Evolutionary conservation across 2,797 vertebrate species (phyloP).

Genomic region (Spheniscus humboldti): DNA sequence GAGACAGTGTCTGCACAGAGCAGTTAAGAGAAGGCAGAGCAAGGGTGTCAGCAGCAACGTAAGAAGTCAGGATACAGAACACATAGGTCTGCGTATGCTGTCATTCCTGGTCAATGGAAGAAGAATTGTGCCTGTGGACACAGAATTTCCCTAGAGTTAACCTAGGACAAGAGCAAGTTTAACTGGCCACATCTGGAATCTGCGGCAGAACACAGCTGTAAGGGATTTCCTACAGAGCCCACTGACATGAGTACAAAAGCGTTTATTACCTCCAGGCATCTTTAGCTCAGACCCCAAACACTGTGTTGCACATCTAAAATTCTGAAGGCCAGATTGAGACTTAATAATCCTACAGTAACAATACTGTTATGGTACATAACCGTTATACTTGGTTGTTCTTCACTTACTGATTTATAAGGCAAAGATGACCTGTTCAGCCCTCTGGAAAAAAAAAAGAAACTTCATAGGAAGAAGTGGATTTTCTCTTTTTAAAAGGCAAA

Average conservation of each 20-base stretch:
- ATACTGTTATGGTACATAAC: background rate
- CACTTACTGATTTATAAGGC: background rate
- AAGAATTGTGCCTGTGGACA: background rate
- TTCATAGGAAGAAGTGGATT: background rate
- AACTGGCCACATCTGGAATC: background rate
- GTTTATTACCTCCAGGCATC: background rate
- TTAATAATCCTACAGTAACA: background rate
- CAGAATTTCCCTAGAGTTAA: background rate
- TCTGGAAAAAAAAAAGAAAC: background rate
- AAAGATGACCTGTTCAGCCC: background rate
- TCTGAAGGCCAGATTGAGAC: background rate
- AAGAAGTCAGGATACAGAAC: background rate
- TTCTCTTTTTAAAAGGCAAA: background rate
- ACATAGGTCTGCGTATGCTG: fast-evolving
- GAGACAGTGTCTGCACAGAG: background rate
- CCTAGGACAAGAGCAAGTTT: background rate
- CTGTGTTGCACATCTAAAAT: background rate
- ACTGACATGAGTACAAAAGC: background rate
- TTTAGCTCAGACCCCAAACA: background rate
- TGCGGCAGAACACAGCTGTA: background rate
- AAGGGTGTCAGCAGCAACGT: background rate
- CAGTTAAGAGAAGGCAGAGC: background rate
- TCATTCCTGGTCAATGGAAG: background rate
- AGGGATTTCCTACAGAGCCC: background rate
- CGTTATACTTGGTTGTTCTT: background rate